These are phyloP conservation scores for Cryptocephalus primarius DNA, from an alignment of 2,888 invertebrate genomes.

Conservation along the genomic window DNA sequence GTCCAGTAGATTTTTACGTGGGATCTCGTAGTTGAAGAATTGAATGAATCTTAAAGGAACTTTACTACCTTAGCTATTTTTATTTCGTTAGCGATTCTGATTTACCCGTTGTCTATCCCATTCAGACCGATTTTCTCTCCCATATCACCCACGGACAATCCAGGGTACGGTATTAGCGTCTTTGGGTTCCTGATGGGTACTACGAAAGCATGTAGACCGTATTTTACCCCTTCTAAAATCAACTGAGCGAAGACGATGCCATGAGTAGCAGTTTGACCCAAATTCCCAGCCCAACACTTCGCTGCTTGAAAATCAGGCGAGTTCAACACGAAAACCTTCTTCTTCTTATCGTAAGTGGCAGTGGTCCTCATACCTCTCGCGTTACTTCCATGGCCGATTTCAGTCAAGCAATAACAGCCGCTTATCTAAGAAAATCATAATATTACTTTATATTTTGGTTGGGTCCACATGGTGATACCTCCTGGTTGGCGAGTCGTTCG, in stretches of 20 bases:
- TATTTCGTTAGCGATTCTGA: background rate
- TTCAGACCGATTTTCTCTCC: slow-evolving; percentile 88
- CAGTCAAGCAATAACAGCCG: slow-evolving; percentile 78
- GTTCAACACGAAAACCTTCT: slow-evolving; percentile 60
- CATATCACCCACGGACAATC: slow-evolving; percentile 81
- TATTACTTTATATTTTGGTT: too few relatives aligned
- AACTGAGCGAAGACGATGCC: slow-evolving; percentile 82
- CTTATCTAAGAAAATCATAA: slow-evolving; percentile 35
- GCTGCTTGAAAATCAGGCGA: slow-evolving; percentile 68
- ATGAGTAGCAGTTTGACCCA: slow-evolving; percentile 76
- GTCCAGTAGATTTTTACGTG: slow-evolving; percentile 70
- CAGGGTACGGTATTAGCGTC: slow-evolving; percentile 61
- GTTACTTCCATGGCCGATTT: slow-evolving; percentile 86
- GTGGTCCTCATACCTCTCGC: slow-evolving; percentile 78
- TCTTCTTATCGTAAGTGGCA: slow-evolving; percentile 67
- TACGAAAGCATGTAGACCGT: slow-evolving; percentile 83
- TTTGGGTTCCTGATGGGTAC: slow-evolving; percentile 70
- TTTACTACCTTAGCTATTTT: background rate
- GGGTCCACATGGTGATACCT: too few relatives aligned
- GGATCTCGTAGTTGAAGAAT: slow-evolving; percentile 71
- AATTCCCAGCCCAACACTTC: slow-evolving; percentile 76
- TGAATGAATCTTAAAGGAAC: slow-evolving; percentile 48
- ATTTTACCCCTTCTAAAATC: slow-evolving; percentile 62
- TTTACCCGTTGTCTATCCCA: slow-evolving; percentile 87
- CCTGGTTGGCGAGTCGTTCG: too few relatives aligned